phyloP scores from a whole-genome alignment of 2,888 invertebrate species.

The Mesochorus sp. region DNA sequence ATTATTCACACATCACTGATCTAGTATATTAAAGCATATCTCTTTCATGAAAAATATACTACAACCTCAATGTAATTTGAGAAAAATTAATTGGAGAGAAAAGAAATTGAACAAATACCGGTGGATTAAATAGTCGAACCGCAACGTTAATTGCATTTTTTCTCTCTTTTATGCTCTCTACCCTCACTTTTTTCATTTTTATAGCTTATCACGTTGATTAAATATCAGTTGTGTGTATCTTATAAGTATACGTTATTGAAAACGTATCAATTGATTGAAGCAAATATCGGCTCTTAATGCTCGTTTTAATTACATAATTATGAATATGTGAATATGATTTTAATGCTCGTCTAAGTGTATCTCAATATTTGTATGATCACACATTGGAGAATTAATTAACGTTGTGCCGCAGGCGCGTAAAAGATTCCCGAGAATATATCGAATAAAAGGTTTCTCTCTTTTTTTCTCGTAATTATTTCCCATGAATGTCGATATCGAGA shows the following conservation, averaged over 20 bases:
- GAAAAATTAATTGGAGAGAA: not conserved
- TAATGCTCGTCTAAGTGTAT: constrained; percentile 22
- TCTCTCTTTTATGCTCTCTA: no score
- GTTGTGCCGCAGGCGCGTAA: no score
- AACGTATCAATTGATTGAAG: constrained; percentile 48
- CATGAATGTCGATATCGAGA: no score
- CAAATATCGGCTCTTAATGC: constrained; percentile 16
- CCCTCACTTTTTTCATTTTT: constrained; percentile 45
- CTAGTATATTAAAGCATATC: no score
- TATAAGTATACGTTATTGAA: not conserved
- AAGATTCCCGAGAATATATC: no score
- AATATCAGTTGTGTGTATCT: no score
- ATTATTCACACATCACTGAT: no score
- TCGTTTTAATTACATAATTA: constrained; percentile 29
- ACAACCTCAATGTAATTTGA: not conserved
- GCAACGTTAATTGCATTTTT: no score
- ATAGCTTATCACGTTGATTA: constrained; percentile 50
- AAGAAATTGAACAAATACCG: no score
- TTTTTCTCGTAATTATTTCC: no score
- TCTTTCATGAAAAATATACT: not conserved
- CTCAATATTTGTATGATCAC: not conserved
- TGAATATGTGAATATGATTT: constrained; percentile 65
- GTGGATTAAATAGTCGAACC: no score
- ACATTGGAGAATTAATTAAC: constrained; percentile 23
- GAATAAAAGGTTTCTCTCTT: no score